A percentile compares a stretch with the other conserved stretches of the same genome.
Evolutionary conservation across 2,113 vertebrate genomes (phyloP).

Genomic region (Macrotis lagotis): DNA sequence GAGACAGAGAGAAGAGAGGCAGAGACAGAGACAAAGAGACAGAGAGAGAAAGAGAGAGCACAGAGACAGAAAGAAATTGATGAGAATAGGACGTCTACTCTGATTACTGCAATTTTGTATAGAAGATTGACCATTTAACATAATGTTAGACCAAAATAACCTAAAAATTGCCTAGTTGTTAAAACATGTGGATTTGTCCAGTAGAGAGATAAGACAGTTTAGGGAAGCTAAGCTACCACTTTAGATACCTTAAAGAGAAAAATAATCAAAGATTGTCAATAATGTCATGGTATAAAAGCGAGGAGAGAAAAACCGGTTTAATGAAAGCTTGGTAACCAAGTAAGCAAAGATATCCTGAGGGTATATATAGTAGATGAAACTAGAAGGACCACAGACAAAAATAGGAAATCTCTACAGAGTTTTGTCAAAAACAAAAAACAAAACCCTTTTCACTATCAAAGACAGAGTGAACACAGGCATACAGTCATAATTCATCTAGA

Average conservation of each 20-base stretch:
- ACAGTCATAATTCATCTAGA: neutral
- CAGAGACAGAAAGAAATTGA: no score
- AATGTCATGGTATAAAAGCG: neutral
- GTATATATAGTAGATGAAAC: neutral
- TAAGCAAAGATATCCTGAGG: neutral
- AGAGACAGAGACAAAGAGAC: no score
- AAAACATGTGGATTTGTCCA: neutral
- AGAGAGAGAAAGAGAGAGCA: no score
- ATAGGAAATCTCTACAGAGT: neutral
- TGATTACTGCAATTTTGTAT: neutral
- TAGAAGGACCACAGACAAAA: neutral
- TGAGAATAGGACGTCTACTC: neutral
- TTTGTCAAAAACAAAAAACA: neutral
- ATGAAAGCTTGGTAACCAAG: neutral
- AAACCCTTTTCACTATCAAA: neutral
- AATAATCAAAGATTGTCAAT: neutral
- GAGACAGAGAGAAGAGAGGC: no score
- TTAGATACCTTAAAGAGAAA: neutral
- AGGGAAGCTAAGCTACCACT: neutral
- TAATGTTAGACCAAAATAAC: neutral
- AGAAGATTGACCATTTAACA: neutral
- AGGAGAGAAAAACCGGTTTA: neutral
- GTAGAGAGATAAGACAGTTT: neutral
- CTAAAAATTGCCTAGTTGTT: neutral
- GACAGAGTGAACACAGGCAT: neutral